Evolutionary conservation across 2,888 invertebrate genomes (phyloP).

Genomic region (Parapristionchus giblindavisi): DNA sequence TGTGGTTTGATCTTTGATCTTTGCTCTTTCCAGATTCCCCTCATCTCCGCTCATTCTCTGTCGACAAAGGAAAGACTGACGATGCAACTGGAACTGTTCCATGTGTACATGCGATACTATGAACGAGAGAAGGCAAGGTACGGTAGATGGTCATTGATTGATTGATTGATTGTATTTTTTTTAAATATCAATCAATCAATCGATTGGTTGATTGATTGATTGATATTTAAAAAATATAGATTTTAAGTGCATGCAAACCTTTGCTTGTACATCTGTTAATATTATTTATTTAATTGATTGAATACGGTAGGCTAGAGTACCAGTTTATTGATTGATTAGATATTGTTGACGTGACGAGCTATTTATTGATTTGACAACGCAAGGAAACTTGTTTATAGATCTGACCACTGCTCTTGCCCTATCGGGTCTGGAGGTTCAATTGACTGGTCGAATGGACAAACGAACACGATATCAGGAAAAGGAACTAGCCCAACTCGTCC

Average conservation of each 20-base stretch:
- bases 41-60: conserved; percentile 2
- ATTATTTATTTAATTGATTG: too few species aligned
- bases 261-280: background rate
- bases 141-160: background rate
- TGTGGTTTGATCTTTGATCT: too few species aligned
- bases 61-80: conserved; percentile 19
- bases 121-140: conserved; percentile 32
- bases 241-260: background rate
- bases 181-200: too few species aligned
- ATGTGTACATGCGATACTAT: conserved; percentile 24
- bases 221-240: too few species aligned
- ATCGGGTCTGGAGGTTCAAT: conserved; percentile 22
- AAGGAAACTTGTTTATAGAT: background rate
- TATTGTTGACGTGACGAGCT: too few species aligned
- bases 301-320: too few species aligned
- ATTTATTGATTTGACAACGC: background rate
- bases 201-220: too few species aligned
- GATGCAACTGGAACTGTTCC: conserved; percentile 14
- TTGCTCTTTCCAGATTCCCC: conserved; percentile 3
- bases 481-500: conserved; percentile 81
- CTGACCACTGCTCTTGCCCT: background rate
- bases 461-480: conserved; percentile 88
- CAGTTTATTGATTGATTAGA: too few species aligned
- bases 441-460: conserved; percentile 81
- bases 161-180: too few species aligned